Percentiles rank a stretch among this genome's conserved stretches.
These are phyloP conservation scores for Heliconius aoede DNA, from an alignment of 2,888 invertebrate species.

Conservation along the genomic window DNA sequence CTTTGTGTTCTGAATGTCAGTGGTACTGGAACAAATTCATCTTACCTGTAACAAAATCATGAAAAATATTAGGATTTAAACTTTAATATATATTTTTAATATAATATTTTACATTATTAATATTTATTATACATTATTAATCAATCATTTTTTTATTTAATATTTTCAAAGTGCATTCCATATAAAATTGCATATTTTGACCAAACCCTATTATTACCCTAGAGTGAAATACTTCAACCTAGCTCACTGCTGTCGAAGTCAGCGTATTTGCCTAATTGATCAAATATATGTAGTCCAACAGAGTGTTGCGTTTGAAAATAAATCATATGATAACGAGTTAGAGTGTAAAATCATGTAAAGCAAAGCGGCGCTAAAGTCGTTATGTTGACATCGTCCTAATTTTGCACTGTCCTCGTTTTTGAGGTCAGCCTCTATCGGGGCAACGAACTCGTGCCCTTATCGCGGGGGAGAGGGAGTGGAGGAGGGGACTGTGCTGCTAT, in stretches of 20 bases:
- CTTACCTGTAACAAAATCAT: constrained; percentile 67
- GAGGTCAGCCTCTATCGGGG: constrained; percentile 86
- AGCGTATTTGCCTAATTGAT: constrained; percentile 84
- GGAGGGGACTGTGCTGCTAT: constrained; percentile 59
- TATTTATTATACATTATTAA: not conserved
- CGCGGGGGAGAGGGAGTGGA: constrained; percentile 63
- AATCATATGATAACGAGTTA: constrained; percentile 54
- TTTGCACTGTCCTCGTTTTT: constrained; percentile 89
- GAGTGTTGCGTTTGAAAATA: constrained; percentile 51
- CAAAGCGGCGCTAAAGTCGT: constrained; percentile 73
- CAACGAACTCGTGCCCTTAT: constrained; percentile 84
- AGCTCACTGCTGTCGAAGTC: constrained; percentile 76
- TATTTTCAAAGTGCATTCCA: not conserved
- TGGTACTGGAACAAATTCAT: constrained; percentile 27
- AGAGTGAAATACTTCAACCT: constrained; percentile 75
- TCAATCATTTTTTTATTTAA: not conserved
- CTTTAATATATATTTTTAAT: not conserved
- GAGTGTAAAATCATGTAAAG: constrained; percentile 65
- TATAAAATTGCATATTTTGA: constrained; percentile 26
- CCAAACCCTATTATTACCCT: constrained; percentile 63
- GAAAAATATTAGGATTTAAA: constrained; percentile 27
- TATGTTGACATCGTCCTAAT: constrained; percentile 84
- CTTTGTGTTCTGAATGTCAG: not conserved
- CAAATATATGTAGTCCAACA: constrained; percentile 80
- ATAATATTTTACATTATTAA: not conserved